A percentile compares a stretch with the other conserved stretches of the same genome.
Evolutionary conservation across 2,888 invertebrate species (phyloP).

Genomic region (Antheraea yamamai): DNA sequence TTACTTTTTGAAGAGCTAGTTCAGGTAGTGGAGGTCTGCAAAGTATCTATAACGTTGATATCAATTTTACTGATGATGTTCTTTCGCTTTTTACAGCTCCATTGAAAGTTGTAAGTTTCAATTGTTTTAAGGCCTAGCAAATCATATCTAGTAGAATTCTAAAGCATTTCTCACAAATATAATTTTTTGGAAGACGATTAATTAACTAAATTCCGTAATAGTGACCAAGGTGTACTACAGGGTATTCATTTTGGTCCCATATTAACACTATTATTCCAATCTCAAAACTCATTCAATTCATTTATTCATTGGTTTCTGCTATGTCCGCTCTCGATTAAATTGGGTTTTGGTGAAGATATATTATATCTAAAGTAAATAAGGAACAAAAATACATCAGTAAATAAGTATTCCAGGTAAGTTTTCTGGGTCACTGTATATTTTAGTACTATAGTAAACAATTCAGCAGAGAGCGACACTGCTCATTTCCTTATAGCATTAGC

Average conservation of each 20-base stretch:
- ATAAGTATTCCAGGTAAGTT: slow-evolving; percentile 22
- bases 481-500: slow-evolving; percentile 73
- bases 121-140: neutral
- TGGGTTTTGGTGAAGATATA: neutral
- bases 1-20: neutral
- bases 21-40: neutral
- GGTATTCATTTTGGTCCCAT: neutral
- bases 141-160: too few species aligned
- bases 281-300: neutral
- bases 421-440: slow-evolving; percentile 23
- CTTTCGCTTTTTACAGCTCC: too few species aligned
- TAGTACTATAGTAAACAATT: slow-evolving; percentile 53
- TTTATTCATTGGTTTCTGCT: neutral
- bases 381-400: slow-evolving; percentile 18
- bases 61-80: too few species aligned
- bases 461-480: slow-evolving; percentile 57
- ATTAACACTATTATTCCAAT: neutral
- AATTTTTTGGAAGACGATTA: neutral
- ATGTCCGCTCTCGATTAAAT: neutral
- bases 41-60: too few species aligned
- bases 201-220: too few species aligned
- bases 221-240: neutral
- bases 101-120: neutral
- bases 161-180: neutral
- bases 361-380: slow-evolving; percentile 17